These are phyloP conservation scores for Mesaphorura yosii DNA, from an alignment of 1,140 invertebrate species.

Conservation along the genomic window DNA sequence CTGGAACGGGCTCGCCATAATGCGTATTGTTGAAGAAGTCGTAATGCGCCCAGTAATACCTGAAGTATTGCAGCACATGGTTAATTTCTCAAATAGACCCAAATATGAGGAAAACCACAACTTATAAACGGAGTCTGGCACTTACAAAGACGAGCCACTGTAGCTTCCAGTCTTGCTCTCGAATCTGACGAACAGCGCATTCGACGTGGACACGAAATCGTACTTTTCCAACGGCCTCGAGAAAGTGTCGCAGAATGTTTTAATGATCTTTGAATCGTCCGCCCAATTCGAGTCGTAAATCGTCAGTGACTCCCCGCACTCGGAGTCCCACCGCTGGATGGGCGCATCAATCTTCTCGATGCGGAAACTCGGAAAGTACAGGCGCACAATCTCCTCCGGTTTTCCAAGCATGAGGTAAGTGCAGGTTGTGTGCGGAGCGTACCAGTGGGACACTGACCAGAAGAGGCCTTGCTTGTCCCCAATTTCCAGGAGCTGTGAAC, in stretches of 20 bases:
- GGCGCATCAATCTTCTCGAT: constrained; percentile 79
- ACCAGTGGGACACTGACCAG: constrained; percentile 81
- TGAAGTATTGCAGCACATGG: no score
- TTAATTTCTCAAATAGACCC: no score
- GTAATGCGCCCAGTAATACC: constrained; percentile 83
- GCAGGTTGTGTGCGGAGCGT: constrained; percentile 78
- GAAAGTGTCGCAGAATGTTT: constrained; percentile 85
- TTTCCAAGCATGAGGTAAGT: constrained; percentile 75
- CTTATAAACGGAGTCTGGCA: no score
- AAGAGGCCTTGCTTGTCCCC: constrained; percentile 56
- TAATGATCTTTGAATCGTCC: constrained; percentile 73
- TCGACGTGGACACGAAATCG: constrained; percentile 75
- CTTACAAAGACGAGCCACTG: constrained; percentile 66
- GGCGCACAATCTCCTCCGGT: constrained; percentile 66
- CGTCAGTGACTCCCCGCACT: constrained; percentile 76
- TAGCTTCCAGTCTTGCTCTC: constrained; percentile 84
- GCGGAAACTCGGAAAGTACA: constrained; percentile 72
- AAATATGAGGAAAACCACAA: no score
- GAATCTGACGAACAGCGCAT: constrained; percentile 70
- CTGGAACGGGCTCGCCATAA: constrained; percentile 62
- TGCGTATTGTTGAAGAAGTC: constrained; percentile 83
- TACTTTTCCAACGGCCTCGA: constrained; percentile 81
- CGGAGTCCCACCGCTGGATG: constrained; percentile 60
- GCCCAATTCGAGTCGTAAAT: constrained; percentile 73
- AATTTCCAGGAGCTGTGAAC: constrained; percentile 45